Percentiles rank a stretch among this genome's conserved stretches.
Evolutionary conservation across 2,113 vertebrate genomes (phyloP).

Genomic region (Uria lomvia): DNA sequence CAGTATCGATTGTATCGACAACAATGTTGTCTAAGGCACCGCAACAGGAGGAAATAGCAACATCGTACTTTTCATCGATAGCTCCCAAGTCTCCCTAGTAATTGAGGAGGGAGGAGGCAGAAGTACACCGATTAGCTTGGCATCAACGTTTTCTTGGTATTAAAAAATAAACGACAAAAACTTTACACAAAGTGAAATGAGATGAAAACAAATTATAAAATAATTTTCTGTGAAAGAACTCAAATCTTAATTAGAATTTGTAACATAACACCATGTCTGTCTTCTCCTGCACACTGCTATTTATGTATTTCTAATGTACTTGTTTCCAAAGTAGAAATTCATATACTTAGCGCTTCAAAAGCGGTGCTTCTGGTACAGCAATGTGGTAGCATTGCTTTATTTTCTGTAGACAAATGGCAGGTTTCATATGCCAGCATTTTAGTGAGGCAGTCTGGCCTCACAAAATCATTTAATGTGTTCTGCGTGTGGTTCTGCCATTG

Average conservation of each 20-base stretch:
- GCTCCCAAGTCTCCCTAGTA: constrained; percentile 91
- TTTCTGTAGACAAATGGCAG: background rate
- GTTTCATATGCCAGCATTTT: background rate
- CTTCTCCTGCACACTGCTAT: background rate
- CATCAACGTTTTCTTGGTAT: background rate
- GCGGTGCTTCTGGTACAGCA: background rate
- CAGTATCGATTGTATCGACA: constrained; percentile 94
- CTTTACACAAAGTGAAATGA: background rate
- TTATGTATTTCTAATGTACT: background rate
- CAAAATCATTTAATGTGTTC: too few relatives aligned
- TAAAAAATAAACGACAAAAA: background rate
- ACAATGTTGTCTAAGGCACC: constrained; percentile 91
- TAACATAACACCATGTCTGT: background rate
- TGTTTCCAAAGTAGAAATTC: background rate
- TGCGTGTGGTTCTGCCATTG: background rate
- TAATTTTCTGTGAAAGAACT: background rate
- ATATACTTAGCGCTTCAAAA: background rate
- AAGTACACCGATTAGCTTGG: background rate
- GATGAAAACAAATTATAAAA: background rate
- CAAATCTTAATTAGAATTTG: background rate
- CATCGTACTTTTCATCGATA: constrained; percentile 90
- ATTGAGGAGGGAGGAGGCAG: background rate
- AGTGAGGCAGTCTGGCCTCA: background rate
- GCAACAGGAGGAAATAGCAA: constrained; percentile 92
- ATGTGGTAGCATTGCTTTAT: background rate